Evolutionary conservation across 2,888 invertebrate species (phyloP).

Genomic region (Anaspis maculata): DNA sequence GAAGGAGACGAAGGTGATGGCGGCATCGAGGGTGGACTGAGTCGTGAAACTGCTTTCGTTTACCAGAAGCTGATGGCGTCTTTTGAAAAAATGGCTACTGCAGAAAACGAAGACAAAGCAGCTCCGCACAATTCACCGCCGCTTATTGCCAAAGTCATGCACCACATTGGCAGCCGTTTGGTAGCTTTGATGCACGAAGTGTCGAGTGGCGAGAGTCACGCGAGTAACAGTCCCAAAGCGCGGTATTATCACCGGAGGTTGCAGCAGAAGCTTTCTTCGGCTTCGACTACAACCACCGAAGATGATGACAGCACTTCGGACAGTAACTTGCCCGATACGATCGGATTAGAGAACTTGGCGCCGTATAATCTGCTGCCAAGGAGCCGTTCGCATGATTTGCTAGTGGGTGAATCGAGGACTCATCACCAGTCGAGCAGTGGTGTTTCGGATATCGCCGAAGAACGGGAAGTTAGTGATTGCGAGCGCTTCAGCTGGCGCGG

Average conservation of each 20-base stretch:
- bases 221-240: slow-evolving; percentile 53
- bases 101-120: slow-evolving; percentile 32
- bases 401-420: slow-evolving; percentile 52
- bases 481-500: slow-evolving; percentile 88
- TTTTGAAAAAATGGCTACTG: slow-evolving; percentile 65
- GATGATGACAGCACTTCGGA: slow-evolving; percentile 69
- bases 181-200: slow-evolving; percentile 90
- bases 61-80: slow-evolving; percentile 81
- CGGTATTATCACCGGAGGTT: slow-evolving; percentile 51
- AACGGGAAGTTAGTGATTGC: slow-evolving; percentile 75
- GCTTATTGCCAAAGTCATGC: slow-evolving; percentile 83
- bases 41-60: slow-evolving; percentile 75
- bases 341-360: slow-evolving; percentile 43
- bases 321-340: slow-evolving; percentile 37
- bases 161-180: slow-evolving; percentile 79
- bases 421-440: slow-evolving; percentile 45
- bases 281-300: slow-evolving; percentile 56
- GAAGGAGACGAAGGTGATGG: slow-evolving; percentile 48
- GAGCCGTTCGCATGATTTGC: slow-evolving; percentile 74
- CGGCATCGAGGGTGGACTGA: slow-evolving; percentile 44
- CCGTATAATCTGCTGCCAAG: slow-evolving; percentile 55
- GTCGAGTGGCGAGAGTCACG: slow-evolving; percentile 61
- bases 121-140: slow-evolving; percentile 65
- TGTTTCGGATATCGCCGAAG: slow-evolving; percentile 49
- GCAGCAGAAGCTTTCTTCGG: slow-evolving; percentile 51